Percentiles rank a stretch among this genome's conserved stretches.
phyloP scores from a whole-genome alignment of 1,140 invertebrate species.

The Sarcophaga peregrina region DNA sequence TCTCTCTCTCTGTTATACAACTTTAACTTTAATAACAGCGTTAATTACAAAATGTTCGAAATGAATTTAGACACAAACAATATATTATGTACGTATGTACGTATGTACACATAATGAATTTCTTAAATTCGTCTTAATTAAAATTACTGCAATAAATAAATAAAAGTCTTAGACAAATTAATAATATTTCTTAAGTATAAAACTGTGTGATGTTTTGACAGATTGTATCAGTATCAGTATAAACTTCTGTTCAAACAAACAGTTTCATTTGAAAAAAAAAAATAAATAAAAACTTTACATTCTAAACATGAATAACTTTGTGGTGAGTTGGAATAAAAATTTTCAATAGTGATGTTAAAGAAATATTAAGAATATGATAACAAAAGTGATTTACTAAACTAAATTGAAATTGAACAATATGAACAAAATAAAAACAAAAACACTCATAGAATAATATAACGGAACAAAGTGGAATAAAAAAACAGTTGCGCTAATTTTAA shows the following conservation, averaged over 20 bases:
- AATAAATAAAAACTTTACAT: neutral
- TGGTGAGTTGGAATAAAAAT: slow-evolving; percentile 52
- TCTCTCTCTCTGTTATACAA: neutral
- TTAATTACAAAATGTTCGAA: neutral
- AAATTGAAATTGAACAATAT: too few species aligned
- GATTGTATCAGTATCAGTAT: slow-evolving; percentile 19
- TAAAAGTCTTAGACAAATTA: neutral
- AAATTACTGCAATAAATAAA: neutral
- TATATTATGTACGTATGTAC: too few species aligned
- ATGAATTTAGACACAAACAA: neutral
- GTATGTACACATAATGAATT: neutral
- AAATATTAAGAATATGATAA: neutral
- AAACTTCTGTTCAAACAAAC: neutral
- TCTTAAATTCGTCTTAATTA: slow-evolving; percentile 46
- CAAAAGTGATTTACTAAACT: too few species aligned
- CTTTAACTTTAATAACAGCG: neutral
- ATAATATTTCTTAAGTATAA: slow-evolving; percentile 34
- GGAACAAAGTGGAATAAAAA: neutral
- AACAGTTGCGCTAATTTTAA: neutral
- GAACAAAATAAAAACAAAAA: neutral
- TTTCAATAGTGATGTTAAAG: neutral
- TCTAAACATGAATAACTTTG: slow-evolving; percentile 58
- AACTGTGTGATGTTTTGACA: neutral
- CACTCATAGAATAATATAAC: neutral
- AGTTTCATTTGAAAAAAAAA: neutral